phyloP scores from a whole-genome alignment of 2,113 vertebrate species.

The Brienomyrus brachyistius region DNA sequence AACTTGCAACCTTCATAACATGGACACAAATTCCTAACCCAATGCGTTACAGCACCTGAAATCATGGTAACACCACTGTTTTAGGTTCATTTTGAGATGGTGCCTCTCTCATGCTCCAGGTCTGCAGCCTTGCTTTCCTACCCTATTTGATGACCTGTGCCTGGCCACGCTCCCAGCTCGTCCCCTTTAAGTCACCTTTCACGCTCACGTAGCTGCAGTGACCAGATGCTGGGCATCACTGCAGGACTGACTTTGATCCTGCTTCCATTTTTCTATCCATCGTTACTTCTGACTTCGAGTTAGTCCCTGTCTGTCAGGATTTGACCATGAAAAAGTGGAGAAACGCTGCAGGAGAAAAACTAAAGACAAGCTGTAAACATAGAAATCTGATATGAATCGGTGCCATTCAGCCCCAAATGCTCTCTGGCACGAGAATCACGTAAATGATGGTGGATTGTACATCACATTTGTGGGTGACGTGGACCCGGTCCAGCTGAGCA shows the following conservation, averaged over 20 bases:
- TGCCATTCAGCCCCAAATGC: conserved; percentile 1
- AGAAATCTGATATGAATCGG: conserved; percentile 41
- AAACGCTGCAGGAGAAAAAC: conserved; percentile 50
- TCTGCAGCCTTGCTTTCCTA: neutral
- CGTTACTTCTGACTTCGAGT: neutral
- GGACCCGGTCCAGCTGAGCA: neutral
- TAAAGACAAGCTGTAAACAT: conserved; percentile 55
- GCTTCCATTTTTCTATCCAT: neutral
- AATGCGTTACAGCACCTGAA: neutral
- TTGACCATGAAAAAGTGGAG: conserved; percentile 52
- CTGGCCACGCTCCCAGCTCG: neutral
- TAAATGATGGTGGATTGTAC: neutral
- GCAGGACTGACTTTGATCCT: neutral
- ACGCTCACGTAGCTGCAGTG: neutral
- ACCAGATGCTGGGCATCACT: neutral
- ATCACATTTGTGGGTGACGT: neutral
- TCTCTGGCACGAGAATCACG: neutral
- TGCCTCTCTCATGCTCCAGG: neutral
- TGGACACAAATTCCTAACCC: neutral
- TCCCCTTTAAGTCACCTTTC: neutral
- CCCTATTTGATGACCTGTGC: neutral
- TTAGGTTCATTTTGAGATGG: neutral
- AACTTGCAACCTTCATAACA: neutral
- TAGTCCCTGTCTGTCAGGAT: conserved; percentile 29
- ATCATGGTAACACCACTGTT: neutral